Percentiles rank a stretch among this genome's conserved stretches.
Conservation (phyloP, 2,113 vertebrate species). For the Asarcornis scutulata region DNA sequence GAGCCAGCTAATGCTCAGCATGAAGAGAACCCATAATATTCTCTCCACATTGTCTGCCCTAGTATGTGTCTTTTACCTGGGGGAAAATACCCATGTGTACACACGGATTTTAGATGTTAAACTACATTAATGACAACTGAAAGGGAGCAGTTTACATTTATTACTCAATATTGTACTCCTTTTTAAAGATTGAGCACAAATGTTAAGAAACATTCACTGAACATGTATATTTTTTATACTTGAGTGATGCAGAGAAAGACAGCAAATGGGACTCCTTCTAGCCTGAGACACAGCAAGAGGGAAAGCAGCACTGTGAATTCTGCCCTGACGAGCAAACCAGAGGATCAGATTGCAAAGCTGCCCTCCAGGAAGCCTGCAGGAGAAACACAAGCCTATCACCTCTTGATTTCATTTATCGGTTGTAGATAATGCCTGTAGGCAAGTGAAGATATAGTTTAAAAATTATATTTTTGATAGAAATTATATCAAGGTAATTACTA, state of each 20-base stretch:
- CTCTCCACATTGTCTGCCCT: not conserved
- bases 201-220: not conserved
- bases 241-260: not conserved
- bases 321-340: not conserved
- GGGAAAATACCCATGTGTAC: not conserved
- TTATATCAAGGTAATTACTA: too few relatives aligned
- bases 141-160: not conserved
- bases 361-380: not conserved
- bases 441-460: not conserved
- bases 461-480: not conserved
- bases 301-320: not conserved
- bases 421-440: not conserved
- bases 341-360: not conserved
- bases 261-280: slow-evolving; percentile 7
- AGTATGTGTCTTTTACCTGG: not conserved
- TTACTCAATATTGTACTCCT: not conserved
- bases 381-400: not conserved
- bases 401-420: not conserved
- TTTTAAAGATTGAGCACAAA: not conserved
- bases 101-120: not conserved
- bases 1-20: not conserved
- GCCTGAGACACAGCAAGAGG: not conserved
- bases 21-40: not conserved
- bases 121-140: not conserved
- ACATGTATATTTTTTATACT: not conserved